A percentile compares a stretch with the other conserved stretches of the same genome.
phyloP scores from a whole-genome alignment of 2,888 invertebrate genomes.

The Bedellia somnulentella region DNA sequence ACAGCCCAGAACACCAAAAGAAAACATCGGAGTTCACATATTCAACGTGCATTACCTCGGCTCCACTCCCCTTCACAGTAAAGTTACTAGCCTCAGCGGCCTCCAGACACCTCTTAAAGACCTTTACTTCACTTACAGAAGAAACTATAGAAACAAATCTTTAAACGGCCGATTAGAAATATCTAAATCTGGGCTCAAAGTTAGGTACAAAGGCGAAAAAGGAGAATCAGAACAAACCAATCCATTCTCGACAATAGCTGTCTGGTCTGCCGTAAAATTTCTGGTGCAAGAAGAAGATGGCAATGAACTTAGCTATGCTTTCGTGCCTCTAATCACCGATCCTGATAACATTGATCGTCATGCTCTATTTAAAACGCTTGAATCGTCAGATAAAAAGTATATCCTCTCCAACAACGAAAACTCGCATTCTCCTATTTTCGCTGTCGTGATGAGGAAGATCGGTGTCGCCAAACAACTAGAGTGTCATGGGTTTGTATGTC shows the following conservation, averaged over 20 bases:
- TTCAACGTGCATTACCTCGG: constrained; percentile 83
- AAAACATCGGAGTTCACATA: constrained; percentile 57
- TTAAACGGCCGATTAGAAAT: constrained; percentile 68
- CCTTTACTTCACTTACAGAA: constrained; percentile 68
- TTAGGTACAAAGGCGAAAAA: constrained; percentile 67
- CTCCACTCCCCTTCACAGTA: constrained; percentile 74
- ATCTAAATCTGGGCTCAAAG: constrained; percentile 70
- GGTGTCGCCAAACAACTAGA: constrained; percentile 79
- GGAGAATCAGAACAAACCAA: constrained; percentile 69
- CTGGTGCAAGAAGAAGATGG: constrained; percentile 67
- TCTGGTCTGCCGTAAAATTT: constrained; percentile 91
- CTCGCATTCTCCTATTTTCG: constrained; percentile 82
- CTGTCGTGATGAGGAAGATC: constrained; percentile 84
- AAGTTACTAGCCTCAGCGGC: constrained; percentile 81
- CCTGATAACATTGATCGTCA: constrained; percentile 78
- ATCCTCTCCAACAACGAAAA: constrained; percentile 61
- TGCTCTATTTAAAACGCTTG: constrained; percentile 63
- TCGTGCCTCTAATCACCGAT: constrained; percentile 82
- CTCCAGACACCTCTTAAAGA: constrained; percentile 79
- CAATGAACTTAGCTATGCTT: constrained; percentile 67
- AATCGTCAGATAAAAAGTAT: constrained; percentile 56
- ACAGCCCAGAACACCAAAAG: constrained; percentile 45
- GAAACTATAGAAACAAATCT: constrained; percentile 48
- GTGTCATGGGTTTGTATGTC: constrained; percentile 90
- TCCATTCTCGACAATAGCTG: constrained; percentile 88